Evolutionary conservation across 1,140 invertebrate species (phyloP), one percentile per base, ranked within the genome.

Genomic region (Globodera ellingtonae): DNA sequence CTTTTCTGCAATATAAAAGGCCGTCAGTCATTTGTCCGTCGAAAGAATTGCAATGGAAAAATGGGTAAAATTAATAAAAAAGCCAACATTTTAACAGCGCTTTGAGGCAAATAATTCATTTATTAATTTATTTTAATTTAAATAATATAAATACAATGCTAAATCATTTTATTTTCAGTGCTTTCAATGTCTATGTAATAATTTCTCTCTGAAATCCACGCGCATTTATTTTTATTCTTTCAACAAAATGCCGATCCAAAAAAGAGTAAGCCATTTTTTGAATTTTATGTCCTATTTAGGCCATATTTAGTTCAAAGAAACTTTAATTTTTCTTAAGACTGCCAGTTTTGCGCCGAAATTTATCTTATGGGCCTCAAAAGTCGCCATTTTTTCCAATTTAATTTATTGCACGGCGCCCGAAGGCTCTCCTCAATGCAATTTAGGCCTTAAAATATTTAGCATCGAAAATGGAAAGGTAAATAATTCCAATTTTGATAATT

Each of bases 401-500:
- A 24, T 44, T 50, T 46, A 8, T 13, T 48, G n/a, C 67, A 24
- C 48, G 18, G 18, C 44, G 44, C 9, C 21, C 5, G 21, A 75
- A 69, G 77, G 67, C 48, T 72, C 50, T 52, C 72, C 48, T 44
- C 81, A 82, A 82, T 83, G 82, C 67, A 83, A 82, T 72, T n/a
- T 83, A 18, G 82, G 82, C 47, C 70, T 78, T 13, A 83, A 83
- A 78, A 47, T 83, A 48, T 83, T 78, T 50, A 82, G 80, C 66
- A 50, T 82, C 50, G 82, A 83, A 69, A 75, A 67, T 48, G 82
- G 82, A 81, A 59, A 48, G 71, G 78, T 81, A 66, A 81, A 75
- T 75, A 4, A 15, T 24, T 65, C n/a, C 65, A 1, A 24, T 24
- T 24, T 24, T 24, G 24, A 56, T 15, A 48, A 21, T 46, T 71